Conservation (phyloP, 1,140 invertebrate species). For the Macrosteles quadrilineatus region DNA sequence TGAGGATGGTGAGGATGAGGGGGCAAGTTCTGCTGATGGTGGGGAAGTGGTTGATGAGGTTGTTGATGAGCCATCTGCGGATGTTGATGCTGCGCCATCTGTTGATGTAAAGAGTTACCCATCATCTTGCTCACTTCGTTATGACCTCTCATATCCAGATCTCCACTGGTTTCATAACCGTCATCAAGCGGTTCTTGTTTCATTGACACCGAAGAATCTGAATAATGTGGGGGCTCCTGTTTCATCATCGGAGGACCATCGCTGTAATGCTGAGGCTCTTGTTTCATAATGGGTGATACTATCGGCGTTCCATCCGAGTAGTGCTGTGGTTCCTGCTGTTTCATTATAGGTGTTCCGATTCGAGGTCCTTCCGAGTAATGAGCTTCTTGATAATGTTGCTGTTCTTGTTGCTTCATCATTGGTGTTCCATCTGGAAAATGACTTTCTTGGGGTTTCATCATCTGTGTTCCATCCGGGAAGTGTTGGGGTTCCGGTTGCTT, state of each 20-base stretch:
- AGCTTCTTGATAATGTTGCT: too few species aligned
- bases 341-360: too few species aligned
- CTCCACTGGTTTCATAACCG: conserved; percentile 82
- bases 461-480: too few species aligned
- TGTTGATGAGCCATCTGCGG: conserved; percentile 29
- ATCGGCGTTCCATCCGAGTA: conserved; percentile 1
- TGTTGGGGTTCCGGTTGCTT: too few species aligned
- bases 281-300: conserved; percentile 27
- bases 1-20: conserved; percentile 41
- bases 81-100: conserved; percentile 31
- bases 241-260: conserved; percentile 27
- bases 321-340: too few species aligned
- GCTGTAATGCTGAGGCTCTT: conserved; percentile 14
- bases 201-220: conserved; percentile 40
- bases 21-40: conserved; percentile 34
- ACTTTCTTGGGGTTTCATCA: too few species aligned
- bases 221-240: neutral
- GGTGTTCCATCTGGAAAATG: too few species aligned
- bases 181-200: conserved; percentile 78
- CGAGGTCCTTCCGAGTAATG: too few species aligned
- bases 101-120: conserved; percentile 31
- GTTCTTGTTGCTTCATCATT: too few species aligned
- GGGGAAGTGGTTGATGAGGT: conserved; percentile 30
- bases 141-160: conserved; percentile 62
- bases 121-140: conserved; percentile 42